These are phyloP conservation scores for Verasper variegatus DNA, from an alignment of 2,113 vertebrate genomes.

Conservation along the genomic window DNA sequence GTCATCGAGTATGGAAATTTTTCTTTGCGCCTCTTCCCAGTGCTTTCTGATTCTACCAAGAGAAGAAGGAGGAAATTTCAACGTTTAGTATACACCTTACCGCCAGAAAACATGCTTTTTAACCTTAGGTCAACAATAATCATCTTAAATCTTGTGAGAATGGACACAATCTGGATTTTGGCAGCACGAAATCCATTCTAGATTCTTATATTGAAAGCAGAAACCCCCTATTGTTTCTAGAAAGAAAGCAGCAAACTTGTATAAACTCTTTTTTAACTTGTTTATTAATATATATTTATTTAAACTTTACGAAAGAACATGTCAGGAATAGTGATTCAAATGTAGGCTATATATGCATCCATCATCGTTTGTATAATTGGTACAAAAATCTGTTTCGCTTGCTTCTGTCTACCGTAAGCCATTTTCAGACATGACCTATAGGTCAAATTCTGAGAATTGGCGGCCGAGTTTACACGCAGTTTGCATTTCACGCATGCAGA, in stretches of 20 bases:
- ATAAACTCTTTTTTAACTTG: no score
- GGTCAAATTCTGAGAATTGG: no score
- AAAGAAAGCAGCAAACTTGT: no score
- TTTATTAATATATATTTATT: no score
- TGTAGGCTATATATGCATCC: background rate
- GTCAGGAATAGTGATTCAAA: background rate
- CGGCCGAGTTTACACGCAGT: no score
- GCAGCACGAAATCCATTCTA: background rate
- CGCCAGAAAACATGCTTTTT: background rate
- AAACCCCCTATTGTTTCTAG: no score
- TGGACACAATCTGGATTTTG: background rate
- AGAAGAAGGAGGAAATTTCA: constrained; percentile 7
- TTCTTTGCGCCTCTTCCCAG: constrained; percentile 93
- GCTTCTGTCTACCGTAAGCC: no score
- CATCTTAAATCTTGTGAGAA: background rate
- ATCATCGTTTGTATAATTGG: background rate
- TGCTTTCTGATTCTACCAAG: constrained; percentile 84
- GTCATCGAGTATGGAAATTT: constrained; percentile 99
- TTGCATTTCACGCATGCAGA: no score
- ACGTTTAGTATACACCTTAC: background rate
- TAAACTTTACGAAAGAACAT: no score
- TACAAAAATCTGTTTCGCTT: no score
- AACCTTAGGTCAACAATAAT: background rate
- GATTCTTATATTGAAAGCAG: background rate
- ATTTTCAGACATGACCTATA: no score